Evolutionary conservation across 2,888 invertebrate species (phyloP).

Genomic region (Acanthacorydalis orientalis): DNA sequence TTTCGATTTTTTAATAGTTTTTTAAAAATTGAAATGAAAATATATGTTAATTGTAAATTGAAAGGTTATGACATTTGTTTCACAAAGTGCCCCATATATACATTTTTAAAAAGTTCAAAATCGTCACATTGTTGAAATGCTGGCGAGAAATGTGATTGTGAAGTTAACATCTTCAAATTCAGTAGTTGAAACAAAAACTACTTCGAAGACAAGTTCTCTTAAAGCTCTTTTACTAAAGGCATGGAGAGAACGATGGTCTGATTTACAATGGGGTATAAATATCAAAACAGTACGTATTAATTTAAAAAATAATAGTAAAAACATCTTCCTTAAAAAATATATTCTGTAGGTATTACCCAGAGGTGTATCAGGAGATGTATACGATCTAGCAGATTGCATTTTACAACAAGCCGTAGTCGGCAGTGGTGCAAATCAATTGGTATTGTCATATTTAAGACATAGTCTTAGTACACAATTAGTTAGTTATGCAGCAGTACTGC

Average conservation of each 20-base stretch:
- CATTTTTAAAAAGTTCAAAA: too few relatives aligned
- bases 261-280: conserved; percentile 90
- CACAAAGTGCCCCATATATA: too few relatives aligned
- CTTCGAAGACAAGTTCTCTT: conserved; percentile 65
- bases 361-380: conserved; percentile 88
- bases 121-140: too few relatives aligned
- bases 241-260: conserved; percentile 92
- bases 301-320: not conserved
- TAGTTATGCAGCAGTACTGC: conserved; percentile 77
- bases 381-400: conserved; percentile 82
- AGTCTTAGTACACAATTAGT: conserved; percentile 80
- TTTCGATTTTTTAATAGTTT: too few relatives aligned
- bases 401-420: conserved; percentile 88
- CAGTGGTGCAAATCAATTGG: conserved; percentile 78
- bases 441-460: conserved; percentile 83
- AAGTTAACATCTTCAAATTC: not conserved
- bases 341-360: conserved; percentile 47
- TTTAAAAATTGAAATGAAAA: too few relatives aligned
- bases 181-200: conserved; percentile 49
- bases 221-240: conserved; percentile 69
- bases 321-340: conserved; percentile 6
- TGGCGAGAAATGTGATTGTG: not conserved
- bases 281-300: conserved; percentile 62
- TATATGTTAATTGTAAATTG: too few relatives aligned
- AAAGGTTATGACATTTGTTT: too few relatives aligned